Evolutionary conservation across 2,113 vertebrate species (phyloP).

Genomic region (Anoplopoma fimbria): DNA sequence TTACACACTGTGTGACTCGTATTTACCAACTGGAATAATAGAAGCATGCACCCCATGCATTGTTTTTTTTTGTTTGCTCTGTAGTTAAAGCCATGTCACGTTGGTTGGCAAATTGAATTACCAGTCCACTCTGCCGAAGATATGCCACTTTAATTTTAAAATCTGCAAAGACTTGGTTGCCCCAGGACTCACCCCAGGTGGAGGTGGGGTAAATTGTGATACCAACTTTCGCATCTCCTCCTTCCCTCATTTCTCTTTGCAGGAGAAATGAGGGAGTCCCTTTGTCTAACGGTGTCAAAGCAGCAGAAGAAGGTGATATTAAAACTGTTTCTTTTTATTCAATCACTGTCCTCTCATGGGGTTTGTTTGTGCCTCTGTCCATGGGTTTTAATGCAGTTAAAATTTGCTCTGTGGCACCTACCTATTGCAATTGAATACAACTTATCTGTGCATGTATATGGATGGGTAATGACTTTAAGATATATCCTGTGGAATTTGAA

Average conservation of each 20-base stretch:
- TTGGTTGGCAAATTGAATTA: constrained; percentile 24
- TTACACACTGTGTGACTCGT: not conserved
- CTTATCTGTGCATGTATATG: constrained; percentile 49
- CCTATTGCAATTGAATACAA: constrained; percentile 50
- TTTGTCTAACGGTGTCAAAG: constrained; percentile 37
- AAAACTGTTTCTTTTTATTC: constrained; percentile 47
- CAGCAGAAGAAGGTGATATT: constrained; percentile 39
- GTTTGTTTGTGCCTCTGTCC: constrained; percentile 49
- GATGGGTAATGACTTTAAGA: constrained; percentile 62
- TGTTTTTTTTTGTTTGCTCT: constrained; percentile 5
- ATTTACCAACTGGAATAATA: not conserved
- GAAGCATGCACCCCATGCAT: too few relatives aligned
- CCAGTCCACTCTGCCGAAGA: not conserved
- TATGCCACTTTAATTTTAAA: constrained; percentile 18
- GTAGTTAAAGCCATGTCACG: constrained; percentile 11
- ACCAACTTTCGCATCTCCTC: constrained; percentile 27
- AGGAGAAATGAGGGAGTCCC: constrained; percentile 26
- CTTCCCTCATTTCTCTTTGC: constrained; percentile 55
- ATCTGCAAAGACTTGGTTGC: constrained; percentile 4
- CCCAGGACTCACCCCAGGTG: constrained; percentile 10
- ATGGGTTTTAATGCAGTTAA: constrained; percentile 51
- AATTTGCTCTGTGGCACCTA: constrained; percentile 46
- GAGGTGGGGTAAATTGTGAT: constrained; percentile 25
- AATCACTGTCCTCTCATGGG: constrained; percentile 45
- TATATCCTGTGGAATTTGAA: constrained; percentile 56